Conservation (phyloP, 2,888 invertebrate species). For the Pachliopta kotzebuea region DNA sequence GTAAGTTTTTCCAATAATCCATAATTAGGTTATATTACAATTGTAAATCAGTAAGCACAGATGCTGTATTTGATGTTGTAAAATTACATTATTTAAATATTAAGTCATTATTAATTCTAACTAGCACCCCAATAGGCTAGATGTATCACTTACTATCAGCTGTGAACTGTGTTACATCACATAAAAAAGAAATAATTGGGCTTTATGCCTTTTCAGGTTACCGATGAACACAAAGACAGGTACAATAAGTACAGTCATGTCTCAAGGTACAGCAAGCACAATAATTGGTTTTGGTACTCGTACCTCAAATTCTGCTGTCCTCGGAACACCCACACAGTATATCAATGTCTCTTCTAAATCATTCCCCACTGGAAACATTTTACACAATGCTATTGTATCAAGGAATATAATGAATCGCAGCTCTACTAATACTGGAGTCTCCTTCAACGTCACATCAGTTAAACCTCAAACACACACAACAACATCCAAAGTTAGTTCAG, state of each 20-base stretch:
- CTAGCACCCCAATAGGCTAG: too few species aligned
- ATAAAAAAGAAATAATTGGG: too few species aligned
- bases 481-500: slow-evolving; percentile 60
- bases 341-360: slow-evolving; percentile 73
- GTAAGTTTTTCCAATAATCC: too few species aligned
- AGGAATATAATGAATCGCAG: slow-evolving; percentile 69
- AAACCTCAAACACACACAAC: slow-evolving; percentile 60
- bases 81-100: too few species aligned
- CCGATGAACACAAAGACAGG: slow-evolving; percentile 70
- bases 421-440: slow-evolving; percentile 55
- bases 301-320: slow-evolving; percentile 62
- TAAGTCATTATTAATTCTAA: too few species aligned
- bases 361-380: slow-evolving; percentile 74
- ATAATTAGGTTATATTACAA: too few species aligned
- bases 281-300: slow-evolving; percentile 73
- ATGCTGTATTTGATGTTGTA: too few species aligned
- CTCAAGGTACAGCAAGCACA: slow-evolving; percentile 71
- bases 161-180: too few species aligned
- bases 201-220: slow-evolving; percentile 51
- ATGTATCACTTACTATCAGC: too few species aligned
- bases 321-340: slow-evolving; percentile 66
- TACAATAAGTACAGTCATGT: slow-evolving; percentile 73
- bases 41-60: too few species aligned
- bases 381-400: slow-evolving; percentile 75
- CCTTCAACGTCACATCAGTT: slow-evolving; percentile 64